Base-by-base conservation (phyloP, 2,888 invertebrate genomes). In the Drosophila mulleri region DNA sequence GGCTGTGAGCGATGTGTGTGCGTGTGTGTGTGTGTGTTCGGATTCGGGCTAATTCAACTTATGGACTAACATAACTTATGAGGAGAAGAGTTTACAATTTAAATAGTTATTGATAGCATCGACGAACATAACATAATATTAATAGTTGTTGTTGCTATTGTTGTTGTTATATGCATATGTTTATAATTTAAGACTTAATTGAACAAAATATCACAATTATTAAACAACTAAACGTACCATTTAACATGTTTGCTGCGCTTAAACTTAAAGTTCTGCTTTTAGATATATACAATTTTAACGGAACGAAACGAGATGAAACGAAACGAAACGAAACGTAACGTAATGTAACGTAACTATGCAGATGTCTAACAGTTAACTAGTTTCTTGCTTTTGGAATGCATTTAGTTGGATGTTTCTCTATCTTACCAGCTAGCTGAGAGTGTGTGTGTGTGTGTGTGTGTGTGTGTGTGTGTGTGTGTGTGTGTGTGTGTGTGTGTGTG, bases 351-450 rank as follows among this genome's bases (percentile, higher is more conserved):
- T 59, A 76, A 39, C 32, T 54, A 54, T 67, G 67, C 57, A 71
- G 58, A 79, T 35, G 68, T 41, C 65, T 80, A 78, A 78, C 77
- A 80, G 80, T 86, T 88, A 88, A 88, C 89, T 84, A 84, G 83
- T 88, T 84, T 81, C 60, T 78, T 78, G 89, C 89, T 88, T 84
- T 88, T 84, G 83, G 83, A 84, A 84, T 84, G 83, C 89, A 88
- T 80, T 88, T 83, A 69, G 86, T 78, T 83, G 78, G 78, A 79
- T 76, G 54, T 65, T 50, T 61, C 64, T 75, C 64, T 75, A 67
- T 59, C 63, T 61, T 57, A 26, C 45, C 60, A 72, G 62, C 56
- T 68, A 70, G 59, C 63, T 72, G 52, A 29, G 41, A 41, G 42
- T 35, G 23, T 11, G 41, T 9, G 64, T 35, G 23, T 11, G 41